Evolutionary conservation across 2,797 vertebrate genomes (phyloP).

Genomic region (Hyperoplus immaculatus): DNA sequence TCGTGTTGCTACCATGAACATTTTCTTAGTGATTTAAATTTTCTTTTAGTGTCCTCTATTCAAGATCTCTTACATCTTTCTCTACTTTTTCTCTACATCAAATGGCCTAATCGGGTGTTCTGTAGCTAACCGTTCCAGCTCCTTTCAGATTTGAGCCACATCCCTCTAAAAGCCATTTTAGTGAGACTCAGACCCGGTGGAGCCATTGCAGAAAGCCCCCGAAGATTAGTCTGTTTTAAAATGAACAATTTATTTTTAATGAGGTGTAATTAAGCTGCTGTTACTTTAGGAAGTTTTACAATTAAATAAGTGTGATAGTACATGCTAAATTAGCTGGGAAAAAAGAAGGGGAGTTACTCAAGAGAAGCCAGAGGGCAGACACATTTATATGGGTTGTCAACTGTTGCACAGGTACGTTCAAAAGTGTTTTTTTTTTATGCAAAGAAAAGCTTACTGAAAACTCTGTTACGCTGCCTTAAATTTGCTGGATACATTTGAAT

Average conservation of each 20-base stretch:
- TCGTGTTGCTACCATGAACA: conserved; percentile 29
- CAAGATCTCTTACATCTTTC: neutral
- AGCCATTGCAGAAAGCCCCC: conserved; percentile 33
- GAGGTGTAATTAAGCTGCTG: conserved; percentile 7
- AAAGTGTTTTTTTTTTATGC: neutral
- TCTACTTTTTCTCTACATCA: conserved; percentile 39
- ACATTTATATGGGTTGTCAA: conserved; percentile 27
- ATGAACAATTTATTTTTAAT: conserved; percentile 6
- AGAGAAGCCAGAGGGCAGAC: conserved; percentile 21
- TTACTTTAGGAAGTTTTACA: conserved; percentile 14
- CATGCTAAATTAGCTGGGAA: conserved; percentile 42
- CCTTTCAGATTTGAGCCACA: conserved; percentile 60
- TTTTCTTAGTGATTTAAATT: conserved; percentile 35
- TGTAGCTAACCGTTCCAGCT: conserved; percentile 45
- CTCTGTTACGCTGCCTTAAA: neutral
- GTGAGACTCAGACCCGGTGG: conserved; percentile 57
- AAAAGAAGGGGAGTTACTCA: conserved; percentile 15
- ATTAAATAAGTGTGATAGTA: conserved; percentile 19
- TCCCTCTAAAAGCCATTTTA: conserved; percentile 54
- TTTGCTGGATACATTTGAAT: conserved; percentile 19
- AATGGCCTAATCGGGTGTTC: conserved; percentile 52
- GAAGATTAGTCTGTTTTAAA: conserved; percentile 38
- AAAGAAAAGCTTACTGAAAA: conserved; percentile 9
- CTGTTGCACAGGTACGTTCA: neutral
- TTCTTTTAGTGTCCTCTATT: conserved; percentile 10